These are phyloP conservation scores for Cephalopterus ornatus DNA, from an alignment of 2,113 vertebrate species.

Conservation along the genomic window DNA sequence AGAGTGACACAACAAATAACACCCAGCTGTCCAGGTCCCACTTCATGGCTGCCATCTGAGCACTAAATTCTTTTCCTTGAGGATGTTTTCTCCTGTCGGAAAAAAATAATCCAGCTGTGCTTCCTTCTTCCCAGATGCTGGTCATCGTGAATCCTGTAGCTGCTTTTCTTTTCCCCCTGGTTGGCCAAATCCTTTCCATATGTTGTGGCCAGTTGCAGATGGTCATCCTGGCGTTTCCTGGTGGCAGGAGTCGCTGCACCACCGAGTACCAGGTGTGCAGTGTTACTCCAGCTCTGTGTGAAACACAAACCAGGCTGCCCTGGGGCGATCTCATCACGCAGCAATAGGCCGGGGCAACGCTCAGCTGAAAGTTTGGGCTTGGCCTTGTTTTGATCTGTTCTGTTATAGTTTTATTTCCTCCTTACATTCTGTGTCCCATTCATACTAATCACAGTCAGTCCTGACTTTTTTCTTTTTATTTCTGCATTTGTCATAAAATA, in stretches of 20 bases:
- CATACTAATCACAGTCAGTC: constrained; percentile 82
- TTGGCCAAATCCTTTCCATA: constrained; percentile 51
- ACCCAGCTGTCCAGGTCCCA: neutral
- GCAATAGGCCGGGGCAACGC: constrained; percentile 56
- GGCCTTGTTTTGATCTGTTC: constrained; percentile 79
- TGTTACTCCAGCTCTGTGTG: neutral
- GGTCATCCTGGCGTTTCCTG: constrained; percentile 46
- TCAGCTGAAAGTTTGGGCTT: constrained; percentile 72
- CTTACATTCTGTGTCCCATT: constrained; percentile 78
- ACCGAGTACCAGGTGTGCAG: neutral
- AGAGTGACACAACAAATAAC: neutral
- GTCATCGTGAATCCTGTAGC: neutral
- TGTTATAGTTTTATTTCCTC: constrained; percentile 78
- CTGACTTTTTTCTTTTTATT: constrained; percentile 84
- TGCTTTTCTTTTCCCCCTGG: neutral
- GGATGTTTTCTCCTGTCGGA: constrained; percentile 3
- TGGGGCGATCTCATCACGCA: constrained; percentile 42
- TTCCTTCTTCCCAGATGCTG: neutral
- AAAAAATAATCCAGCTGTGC: neutral
- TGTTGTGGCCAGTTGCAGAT: constrained; percentile 51
- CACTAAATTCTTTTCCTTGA: neutral
- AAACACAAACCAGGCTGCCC: constrained; percentile 45
- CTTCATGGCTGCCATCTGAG: neutral
- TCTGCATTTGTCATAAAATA: constrained; percentile 87
- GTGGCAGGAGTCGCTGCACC: constrained; percentile 13